Base-by-base conservation (phyloP, 2,113 vertebrate species). In the Callocephalon fimbriatum region DNA sequence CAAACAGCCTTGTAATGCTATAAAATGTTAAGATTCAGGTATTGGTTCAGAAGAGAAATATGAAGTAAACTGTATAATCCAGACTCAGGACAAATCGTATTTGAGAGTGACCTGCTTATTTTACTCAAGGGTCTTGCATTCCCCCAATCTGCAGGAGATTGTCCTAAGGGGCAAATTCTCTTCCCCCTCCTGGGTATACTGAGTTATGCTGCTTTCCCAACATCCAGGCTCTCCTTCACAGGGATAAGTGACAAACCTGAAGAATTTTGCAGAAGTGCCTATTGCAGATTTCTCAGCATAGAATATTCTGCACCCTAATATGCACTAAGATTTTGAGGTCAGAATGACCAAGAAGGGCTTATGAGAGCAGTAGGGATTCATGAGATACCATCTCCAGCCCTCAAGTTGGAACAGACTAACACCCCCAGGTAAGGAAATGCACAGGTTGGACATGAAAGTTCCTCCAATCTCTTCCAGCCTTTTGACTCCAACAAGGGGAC, bases 201-300 rank as follows among this genome's bases (percentile, higher is more conserved):
- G 61, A 78, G 54, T 45, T 10, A 59, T 29, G 7, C 8, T 48
- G 12, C 22, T 86, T 92, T 73, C 42, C 37, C 21, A 26, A 4
- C 0, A 5, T 16, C 44, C 1, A 1, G 2, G 3, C 4, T 63
- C 4, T 84, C 90, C n/a, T 51, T 76, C 20, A 40, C 1, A 16
- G 31, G 48, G 10, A 70, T 12, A 66, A 56, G 7, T 31, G 20
- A 58, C 26, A 70, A 56, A 10, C 38, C 29, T 42, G 27, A 82
- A 26, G 35, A 82, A 76, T 92, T 86, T 40, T 76, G 17, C 22
- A 35, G 66, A 75, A 53, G 7, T 20, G 5, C 37, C 32, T 8
- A 4, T 22, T 90, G 25, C 18, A 76, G 42, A 70, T 66, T 76
- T 73, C 40, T 83, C 22, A n/a, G 18, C 8, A 14, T 5, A 73